A percentile compares a stretch with the other conserved stretches of the same genome.
Conservation (phyloP, 2,113 vertebrate genomes). For the Mohoua ochrocephala region DNA sequence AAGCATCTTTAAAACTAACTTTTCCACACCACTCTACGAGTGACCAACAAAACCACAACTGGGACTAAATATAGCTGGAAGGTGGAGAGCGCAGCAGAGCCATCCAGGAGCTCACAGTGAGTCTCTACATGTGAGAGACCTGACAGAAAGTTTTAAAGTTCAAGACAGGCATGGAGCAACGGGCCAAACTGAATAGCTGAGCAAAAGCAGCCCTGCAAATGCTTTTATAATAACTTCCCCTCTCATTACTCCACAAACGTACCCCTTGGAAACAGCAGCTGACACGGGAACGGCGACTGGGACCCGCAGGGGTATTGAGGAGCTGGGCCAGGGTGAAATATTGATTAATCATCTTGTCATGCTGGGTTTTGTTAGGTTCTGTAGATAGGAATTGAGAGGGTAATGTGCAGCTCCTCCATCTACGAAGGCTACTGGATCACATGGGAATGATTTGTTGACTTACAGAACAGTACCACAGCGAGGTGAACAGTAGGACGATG, state of each 20-base stretch:
- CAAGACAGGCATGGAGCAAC: slow-evolving; percentile 14
- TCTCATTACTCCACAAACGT: slow-evolving; percentile 16
- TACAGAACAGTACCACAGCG: not conserved
- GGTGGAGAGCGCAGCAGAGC: not conserved
- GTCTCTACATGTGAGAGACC: not conserved
- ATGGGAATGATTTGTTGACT: slow-evolving; percentile 21
- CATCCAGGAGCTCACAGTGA: slow-evolving; percentile 17
- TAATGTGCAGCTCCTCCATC: not conserved
- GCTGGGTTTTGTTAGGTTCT: not conserved
- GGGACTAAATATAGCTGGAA: slow-evolving; percentile 41
- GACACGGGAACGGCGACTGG: not conserved
- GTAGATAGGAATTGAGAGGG: not conserved
- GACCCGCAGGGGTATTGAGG: not conserved
- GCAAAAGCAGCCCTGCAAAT: slow-evolving; percentile 30
- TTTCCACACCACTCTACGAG: not conserved
- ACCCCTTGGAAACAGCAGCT: not conserved
- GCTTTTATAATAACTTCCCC: slow-evolving; percentile 38
- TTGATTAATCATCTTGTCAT: slow-evolving; percentile 43
- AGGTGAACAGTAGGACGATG: not conserved
- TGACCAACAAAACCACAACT: not conserved
- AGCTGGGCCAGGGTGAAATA: slow-evolving; percentile 22
- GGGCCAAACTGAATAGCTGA: slow-evolving; percentile 46
- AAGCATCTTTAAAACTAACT: not conserved
- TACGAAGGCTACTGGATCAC: not conserved
- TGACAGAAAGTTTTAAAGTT: slow-evolving; percentile 63